These are phyloP conservation scores for Stenodema calcarata DNA, from an alignment of 2,888 invertebrate species.

Conservation along the genomic window DNA sequence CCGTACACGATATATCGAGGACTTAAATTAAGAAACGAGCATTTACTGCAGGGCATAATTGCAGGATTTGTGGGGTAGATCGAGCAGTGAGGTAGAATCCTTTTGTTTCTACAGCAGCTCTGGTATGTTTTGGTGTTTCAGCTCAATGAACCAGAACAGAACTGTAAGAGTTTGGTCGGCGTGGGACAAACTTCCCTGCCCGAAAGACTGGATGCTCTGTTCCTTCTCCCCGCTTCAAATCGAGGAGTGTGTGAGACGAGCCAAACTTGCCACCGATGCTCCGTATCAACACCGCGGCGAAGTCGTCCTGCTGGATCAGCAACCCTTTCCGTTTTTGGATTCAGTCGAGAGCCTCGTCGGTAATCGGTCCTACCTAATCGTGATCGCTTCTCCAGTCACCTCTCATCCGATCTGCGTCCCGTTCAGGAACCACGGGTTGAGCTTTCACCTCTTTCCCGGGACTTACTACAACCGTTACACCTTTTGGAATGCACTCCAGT, in stretches of 20 bases:
- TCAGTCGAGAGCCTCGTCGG: background rate
- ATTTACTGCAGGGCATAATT: no score
- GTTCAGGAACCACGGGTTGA: background rate
- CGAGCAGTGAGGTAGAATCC: background rate
- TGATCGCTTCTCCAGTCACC: background rate
- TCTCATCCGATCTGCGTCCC: background rate
- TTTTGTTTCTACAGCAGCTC: background rate
- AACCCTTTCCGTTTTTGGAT: background rate
- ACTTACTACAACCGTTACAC: background rate
- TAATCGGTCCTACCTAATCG: background rate
- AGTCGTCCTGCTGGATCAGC: background rate
- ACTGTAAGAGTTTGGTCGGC: background rate
- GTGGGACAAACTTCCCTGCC: background rate
- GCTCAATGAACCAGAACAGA: background rate
- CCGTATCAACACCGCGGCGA: background rate
- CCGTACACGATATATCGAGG: no score
- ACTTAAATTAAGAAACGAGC: no score
- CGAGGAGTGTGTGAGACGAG: background rate
- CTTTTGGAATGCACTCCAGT: background rate
- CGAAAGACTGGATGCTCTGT: background rate
- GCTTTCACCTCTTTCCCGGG: background rate
- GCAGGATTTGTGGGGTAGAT: background rate
- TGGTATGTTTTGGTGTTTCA: background rate
- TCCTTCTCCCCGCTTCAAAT: background rate
- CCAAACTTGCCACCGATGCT: background rate